phyloP scores from a whole-genome alignment of 2,113 vertebrate genomes.

The Hiodon tergisus region DNA sequence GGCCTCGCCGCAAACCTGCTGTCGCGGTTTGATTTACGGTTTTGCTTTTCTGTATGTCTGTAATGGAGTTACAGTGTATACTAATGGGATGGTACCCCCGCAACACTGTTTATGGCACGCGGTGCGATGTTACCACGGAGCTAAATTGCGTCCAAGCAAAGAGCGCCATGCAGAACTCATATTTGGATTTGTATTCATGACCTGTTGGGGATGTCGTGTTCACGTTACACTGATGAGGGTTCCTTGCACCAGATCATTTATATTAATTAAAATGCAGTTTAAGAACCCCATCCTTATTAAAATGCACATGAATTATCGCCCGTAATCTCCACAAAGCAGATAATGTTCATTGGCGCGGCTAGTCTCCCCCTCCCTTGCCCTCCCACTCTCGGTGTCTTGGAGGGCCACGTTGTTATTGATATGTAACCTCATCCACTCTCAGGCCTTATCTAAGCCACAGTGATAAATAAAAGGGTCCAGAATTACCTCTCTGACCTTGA shows the following conservation, averaged over 20 bases:
- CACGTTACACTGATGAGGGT: slow-evolving; percentile 10
- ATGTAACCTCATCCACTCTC: background rate
- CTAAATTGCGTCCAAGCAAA: background rate
- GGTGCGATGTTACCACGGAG: no score
- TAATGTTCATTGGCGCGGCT: slow-evolving; percentile 26
- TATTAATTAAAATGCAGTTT: slow-evolving; percentile 55
- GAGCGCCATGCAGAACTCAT: slow-evolving; percentile 11
- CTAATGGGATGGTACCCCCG: no score
- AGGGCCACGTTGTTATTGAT: slow-evolving; percentile 1
- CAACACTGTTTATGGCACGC: no score
- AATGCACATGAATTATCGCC: slow-evolving; percentile 44
- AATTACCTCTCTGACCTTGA: background rate
- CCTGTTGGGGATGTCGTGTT: background rate
- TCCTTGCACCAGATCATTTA: slow-evolving; percentile 36
- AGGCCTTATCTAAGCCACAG: slow-evolving; percentile 1
- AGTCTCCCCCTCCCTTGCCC: no score
- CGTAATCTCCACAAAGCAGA: slow-evolving; percentile 42
- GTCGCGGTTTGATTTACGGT: background rate
- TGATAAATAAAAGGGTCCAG: slow-evolving; percentile 1
- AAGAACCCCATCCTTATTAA: slow-evolving; percentile 39
- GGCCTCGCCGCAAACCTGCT: background rate
- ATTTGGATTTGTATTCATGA: background rate
- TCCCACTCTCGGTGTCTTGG: background rate
- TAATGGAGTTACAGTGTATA: background rate
- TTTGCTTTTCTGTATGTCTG: background rate